Base-by-base conservation (phyloP, 1,140 invertebrate species). In the Papilio polytes region DNA sequence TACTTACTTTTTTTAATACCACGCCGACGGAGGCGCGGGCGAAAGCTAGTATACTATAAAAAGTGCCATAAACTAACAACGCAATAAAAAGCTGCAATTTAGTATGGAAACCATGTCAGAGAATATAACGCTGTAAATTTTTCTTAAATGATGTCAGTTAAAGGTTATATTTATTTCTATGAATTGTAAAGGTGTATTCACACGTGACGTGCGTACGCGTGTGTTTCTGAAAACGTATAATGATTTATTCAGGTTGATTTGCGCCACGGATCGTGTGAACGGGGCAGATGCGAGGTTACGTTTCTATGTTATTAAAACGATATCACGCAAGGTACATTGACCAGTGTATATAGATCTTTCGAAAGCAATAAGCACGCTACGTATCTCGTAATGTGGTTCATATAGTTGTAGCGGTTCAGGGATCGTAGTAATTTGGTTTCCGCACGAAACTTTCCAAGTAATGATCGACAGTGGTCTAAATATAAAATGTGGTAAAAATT, bases 241-340 rank as follows among this genome's bases (percentile, higher is more conserved):
- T 76, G 20, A 76, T 76, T 76, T 76, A 76, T 76, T 76, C 74
- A 76, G 74, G n/a, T 46, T 51, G 74, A 76, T 76, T 76, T 76
- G 44, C 20, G 74, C 36, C 41, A 10, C 41, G 20, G 74, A 46
- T 44, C 74, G 74, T 76, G 74, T 76, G 74, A 76, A 76, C 74
- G 44, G 44, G 74, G 44, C 74, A 76, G 74, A 76, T 76, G 74
- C 46, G 44, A 13, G n/a, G 74, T 53, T 76, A 76, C 74, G 74
- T 76, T 76, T 76, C 41, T 51, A 46, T 22, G 74, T 76, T 76
- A 76, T 51, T 76, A 76, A 76, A 76, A 76, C 74, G 74, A 51
- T 48, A 76, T 74, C 74, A 76, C 74, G 74, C 74, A 46, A 76
- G 46, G 74, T 51, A 76, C 20, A 2, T 13, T 46, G 74, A 76